Conservation (phyloP, 2,113 vertebrate genomes). For the Odontophorus gujanensis region DNA sequence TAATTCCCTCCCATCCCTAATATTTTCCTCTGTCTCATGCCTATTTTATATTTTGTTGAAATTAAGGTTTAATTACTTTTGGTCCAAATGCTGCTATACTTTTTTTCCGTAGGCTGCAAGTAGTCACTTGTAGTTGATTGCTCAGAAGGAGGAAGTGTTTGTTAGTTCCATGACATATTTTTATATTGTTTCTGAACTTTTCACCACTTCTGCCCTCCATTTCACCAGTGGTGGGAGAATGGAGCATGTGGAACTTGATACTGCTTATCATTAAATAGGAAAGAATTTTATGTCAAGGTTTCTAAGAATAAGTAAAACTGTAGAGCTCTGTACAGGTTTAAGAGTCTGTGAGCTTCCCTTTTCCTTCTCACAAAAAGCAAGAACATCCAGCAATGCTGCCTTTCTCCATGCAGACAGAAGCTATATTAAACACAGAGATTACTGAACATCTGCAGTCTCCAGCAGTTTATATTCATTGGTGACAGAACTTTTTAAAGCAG, state of each 20-base stretch:
- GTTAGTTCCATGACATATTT: neutral
- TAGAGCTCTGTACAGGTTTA: neutral
- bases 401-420: neutral
- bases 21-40: neutral
- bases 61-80: neutral
- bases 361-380: neutral
- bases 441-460: neutral
- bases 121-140: neutral
- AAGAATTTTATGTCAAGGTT: neutral
- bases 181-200: neutral
- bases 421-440: neutral
- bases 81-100: neutral
- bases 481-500: neutral
- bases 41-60: neutral
- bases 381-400: neutral
- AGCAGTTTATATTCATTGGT: neutral
- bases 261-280: neutral
- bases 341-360: neutral
- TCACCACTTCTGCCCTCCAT: neutral
- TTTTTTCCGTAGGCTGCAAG: neutral
- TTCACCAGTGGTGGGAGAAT: neutral
- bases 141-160: neutral
- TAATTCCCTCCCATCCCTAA: neutral
- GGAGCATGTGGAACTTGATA: accelerated
- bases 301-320: neutral